Percentiles rank a stretch among this genome's conserved stretches.
phyloP scores from a whole-genome alignment of 2,888 invertebrate genomes.

The Stenodera caucasica region DNA sequence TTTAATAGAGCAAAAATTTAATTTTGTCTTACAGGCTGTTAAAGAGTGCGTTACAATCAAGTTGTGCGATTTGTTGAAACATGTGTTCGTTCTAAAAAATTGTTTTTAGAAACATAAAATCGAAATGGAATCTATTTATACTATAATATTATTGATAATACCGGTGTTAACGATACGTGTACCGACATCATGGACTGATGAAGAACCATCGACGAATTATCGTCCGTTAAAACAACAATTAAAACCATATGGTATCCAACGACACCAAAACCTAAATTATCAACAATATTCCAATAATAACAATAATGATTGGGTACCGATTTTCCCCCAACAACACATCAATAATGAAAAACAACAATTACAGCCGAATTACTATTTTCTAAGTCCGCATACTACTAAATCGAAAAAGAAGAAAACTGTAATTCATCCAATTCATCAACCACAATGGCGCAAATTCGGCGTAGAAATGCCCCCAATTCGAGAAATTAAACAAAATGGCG shows the following conservation, averaged over 20 bases:
- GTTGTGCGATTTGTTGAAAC: not conserved
- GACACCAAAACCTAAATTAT: not conserved
- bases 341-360: no score
- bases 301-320: not conserved
- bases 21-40: not conserved
- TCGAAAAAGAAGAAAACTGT: no score
- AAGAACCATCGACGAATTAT: not conserved
- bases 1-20: slow-evolving; percentile 9
- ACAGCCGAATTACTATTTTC: no score
- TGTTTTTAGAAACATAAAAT: not conserved
- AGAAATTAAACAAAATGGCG: no score
- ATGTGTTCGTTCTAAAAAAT: not conserved
- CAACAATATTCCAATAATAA: not conserved
- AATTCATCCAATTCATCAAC: no score
- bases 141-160: not conserved
- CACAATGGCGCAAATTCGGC: no score
- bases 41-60: not conserved
- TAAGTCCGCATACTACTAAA: no score
- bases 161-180: not conserved
- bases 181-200: not conserved
- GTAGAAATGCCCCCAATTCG: no score
- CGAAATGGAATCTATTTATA: not conserved
- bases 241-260: not conserved
- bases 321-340: not conserved
- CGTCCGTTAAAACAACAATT: not conserved